A percentile compares a stretch with the other conserved stretches of the same genome.
Evolutionary conservation across 2,888 invertebrate species (phyloP).

Genomic region (Crematogaster levior): DNA sequence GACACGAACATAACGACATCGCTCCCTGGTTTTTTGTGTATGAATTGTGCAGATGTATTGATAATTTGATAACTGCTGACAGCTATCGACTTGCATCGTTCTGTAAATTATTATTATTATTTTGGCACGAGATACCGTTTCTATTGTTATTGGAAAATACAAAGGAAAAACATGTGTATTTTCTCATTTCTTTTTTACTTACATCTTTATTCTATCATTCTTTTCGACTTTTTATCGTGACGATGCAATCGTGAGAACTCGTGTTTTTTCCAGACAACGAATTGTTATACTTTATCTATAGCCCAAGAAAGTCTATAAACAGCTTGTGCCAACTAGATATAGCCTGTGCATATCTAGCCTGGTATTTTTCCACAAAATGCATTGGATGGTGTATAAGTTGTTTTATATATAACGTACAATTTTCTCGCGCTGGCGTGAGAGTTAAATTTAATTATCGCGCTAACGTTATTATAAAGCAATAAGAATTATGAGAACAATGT

Average conservation of each 20-base stretch:
- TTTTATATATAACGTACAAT: not conserved
- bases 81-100: not conserved
- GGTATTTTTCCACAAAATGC: slow-evolving; percentile 20
- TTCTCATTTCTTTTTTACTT: not conserved
- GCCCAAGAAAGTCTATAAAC: slow-evolving; percentile 2
- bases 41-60: slow-evolving; percentile 5
- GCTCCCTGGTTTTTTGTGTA: not conserved
- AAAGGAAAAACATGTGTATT: not conserved
- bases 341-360: not conserved
- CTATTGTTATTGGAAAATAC: not conserved
- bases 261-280: not conserved
- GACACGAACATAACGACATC: not conserved
- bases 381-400: not conserved
- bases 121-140: slow-evolving; percentile 1
- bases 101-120: not conserved
- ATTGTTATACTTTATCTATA: not conserved
- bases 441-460: slow-evolving; percentile 11
- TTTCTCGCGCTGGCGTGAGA: not conserved
- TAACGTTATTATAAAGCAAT: not conserved
- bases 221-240: not conserved
- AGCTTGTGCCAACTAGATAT: no score
- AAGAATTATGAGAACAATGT: not conserved
- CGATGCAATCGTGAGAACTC: not conserved
- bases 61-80: not conserved
- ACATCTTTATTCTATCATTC: not conserved